These are phyloP conservation scores for Ectropis grisescens DNA, from an alignment of 1,140 invertebrate species.

Conservation along the genomic window DNA sequence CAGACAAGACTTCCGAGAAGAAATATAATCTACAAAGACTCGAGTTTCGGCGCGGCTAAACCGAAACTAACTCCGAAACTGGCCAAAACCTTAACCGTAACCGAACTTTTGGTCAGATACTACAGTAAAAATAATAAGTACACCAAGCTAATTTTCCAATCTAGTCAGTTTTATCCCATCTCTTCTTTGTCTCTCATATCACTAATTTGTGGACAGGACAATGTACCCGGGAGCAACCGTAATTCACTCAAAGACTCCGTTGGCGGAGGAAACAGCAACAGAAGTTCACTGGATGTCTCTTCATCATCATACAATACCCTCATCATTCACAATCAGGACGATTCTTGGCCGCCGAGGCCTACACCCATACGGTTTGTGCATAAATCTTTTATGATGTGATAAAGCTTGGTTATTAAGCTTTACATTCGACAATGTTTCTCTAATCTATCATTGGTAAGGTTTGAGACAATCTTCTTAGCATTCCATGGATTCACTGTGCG, in stretches of 20 bases:
- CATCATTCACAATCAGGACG: slow-evolving; percentile 82
- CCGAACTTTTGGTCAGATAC: not conserved
- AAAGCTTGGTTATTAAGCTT: too few species aligned
- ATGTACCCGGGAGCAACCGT: slow-evolving; percentile 72
- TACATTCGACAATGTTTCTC: too few species aligned
- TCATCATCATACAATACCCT: slow-evolving; percentile 85
- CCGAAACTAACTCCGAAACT: slow-evolving; percentile 1
- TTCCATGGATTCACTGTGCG: too few species aligned
- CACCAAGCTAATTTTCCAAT: too few species aligned
- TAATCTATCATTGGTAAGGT: too few species aligned
- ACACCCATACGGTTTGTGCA: slow-evolving; percentile 53
- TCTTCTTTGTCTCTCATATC: too few species aligned
- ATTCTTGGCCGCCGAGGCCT: slow-evolving; percentile 72
- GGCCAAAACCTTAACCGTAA: not conserved
- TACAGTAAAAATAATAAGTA: too few species aligned
- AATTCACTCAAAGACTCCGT: slow-evolving; percentile 80
- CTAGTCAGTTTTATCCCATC: too few species aligned
- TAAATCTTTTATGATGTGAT: slow-evolving; percentile 1
- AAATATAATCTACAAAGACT: too few species aligned
- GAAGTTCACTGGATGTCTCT: slow-evolving; percentile 80
- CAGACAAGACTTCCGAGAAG: not conserved
- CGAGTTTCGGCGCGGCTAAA: too few species aligned
- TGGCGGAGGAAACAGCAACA: slow-evolving; percentile 77
- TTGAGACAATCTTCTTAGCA: too few species aligned
- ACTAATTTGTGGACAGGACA: too few species aligned